A percentile compares a stretch with the other conserved stretches of the same genome.
Evolutionary conservation across 1,140 invertebrate species (phyloP).

Genomic region (Drosophila eugracilis): DNA sequence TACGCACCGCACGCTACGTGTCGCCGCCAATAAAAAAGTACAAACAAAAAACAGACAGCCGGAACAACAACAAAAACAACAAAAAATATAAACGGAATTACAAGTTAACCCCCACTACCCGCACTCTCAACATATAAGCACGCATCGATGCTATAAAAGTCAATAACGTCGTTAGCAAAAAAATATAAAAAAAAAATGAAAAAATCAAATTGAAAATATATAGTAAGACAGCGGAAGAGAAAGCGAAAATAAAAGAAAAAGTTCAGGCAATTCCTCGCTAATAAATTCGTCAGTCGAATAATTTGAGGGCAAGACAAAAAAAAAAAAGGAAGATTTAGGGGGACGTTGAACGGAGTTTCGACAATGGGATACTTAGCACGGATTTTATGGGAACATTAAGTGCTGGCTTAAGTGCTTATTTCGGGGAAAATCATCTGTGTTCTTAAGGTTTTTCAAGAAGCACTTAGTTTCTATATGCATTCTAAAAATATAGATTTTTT

Average conservation of each 20-base stretch:
- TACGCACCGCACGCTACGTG: conserved; percentile 55
- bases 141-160: conserved; percentile 40
- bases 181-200: too few species aligned
- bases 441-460: too few species aligned
- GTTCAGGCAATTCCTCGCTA: conserved; percentile 37
- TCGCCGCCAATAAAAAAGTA: conserved; percentile 49
- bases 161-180: conserved; percentile 55
- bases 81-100: conserved; percentile 45
- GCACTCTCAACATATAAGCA: conserved; percentile 5
- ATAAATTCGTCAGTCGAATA: conserved; percentile 59
- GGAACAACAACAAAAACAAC: too few species aligned
- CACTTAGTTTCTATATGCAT: too few species aligned
- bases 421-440: too few species aligned
- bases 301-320: conserved; percentile 27
- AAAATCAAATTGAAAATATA: conserved; percentile 55
- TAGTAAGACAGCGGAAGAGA: conserved; percentile 40
- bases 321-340: conserved; percentile 14
- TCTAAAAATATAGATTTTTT: too few species aligned
- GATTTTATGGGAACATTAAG: background rate
- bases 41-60: conserved; percentile 46
- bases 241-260: conserved; percentile 43
- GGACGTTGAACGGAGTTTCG: background rate
- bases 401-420: too few species aligned
- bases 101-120: conserved; percentile 48
- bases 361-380: conserved; percentile 20